These are phyloP conservation scores for Recurvirostra avosetta DNA, from an alignment of 2,113 vertebrate species.

Conservation along the genomic window DNA sequence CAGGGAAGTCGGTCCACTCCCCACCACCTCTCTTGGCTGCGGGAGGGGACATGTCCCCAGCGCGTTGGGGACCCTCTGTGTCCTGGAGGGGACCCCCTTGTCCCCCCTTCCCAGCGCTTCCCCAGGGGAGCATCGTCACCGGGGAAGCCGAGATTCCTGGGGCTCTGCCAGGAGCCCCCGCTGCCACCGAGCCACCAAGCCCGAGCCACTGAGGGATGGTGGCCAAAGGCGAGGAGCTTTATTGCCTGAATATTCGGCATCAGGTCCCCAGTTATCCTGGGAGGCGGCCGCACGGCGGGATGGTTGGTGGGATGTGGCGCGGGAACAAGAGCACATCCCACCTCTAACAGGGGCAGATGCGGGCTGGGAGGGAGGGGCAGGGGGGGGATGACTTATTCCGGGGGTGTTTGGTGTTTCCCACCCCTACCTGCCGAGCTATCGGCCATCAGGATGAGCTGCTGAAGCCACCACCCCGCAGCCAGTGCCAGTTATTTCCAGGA, in stretches of 20 bases:
- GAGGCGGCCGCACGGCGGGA: fast-evolving
- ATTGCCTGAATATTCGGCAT: not conserved
- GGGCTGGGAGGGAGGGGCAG: fast-evolving
- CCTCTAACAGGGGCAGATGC: not conserved
- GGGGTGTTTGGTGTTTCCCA: not conserved
- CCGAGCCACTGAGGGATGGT: not conserved
- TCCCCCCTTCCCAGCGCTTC: not conserved
- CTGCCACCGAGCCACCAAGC: too few relatives aligned
- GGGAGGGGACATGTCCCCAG: not conserved
- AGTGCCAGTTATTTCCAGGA: not conserved
- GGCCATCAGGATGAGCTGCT: not conserved
- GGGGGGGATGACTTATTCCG: not conserved
- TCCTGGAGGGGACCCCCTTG: not conserved
- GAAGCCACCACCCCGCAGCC: not conserved
- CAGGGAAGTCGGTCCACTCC: not conserved
- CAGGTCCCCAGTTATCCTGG: not conserved
- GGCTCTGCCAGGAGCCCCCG: not conserved
- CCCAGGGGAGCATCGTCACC: not conserved
- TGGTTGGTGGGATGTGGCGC: not conserved
- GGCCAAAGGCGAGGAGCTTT: not conserved
- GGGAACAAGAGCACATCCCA: not conserved
- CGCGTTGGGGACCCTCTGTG: fast-evolving
- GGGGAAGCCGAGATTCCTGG: fast-evolving
- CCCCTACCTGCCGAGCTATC: fast-evolving
- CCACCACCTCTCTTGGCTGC: not conserved